Percentiles rank a stretch among this genome's conserved stretches.
Evolutionary conservation across 2,113 vertebrate genomes (phyloP).

Genomic region (Phycodurus eques): DNA sequence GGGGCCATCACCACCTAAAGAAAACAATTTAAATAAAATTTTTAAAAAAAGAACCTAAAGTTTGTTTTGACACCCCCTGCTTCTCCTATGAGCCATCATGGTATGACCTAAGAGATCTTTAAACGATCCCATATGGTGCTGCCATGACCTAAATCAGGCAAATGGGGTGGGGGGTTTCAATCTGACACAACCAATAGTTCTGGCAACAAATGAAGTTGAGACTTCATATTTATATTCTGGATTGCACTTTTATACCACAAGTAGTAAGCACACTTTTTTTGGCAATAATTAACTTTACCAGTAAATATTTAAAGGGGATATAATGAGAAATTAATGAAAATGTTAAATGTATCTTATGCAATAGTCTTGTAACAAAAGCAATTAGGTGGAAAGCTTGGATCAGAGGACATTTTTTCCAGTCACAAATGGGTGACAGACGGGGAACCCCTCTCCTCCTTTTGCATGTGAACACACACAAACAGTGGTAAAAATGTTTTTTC

Average conservation of each 20-base stretch:
- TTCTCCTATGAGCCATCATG: constrained; percentile 33
- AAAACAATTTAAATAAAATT: not conserved
- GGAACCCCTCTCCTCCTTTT: not conserved
- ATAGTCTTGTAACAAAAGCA: constrained; percentile 19
- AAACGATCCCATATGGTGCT: constrained; percentile 65
- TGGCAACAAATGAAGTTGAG: constrained; percentile 40
- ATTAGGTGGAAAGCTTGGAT: constrained; percentile 29
- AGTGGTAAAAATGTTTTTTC: constrained; percentile 30
- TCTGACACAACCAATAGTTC: constrained; percentile 33
- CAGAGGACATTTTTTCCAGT: constrained; percentile 36
- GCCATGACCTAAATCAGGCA: constrained; percentile 25
- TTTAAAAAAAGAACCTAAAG: constrained; percentile 10
- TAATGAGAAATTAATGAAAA: constrained; percentile 40
- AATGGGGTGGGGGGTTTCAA: constrained; percentile 9
- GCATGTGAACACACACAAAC: constrained; percentile 13
- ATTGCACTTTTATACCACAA: constrained; percentile 56
- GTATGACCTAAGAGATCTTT: constrained; percentile 38
- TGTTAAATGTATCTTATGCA: constrained; percentile 26
- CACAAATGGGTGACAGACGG: constrained; percentile 51
- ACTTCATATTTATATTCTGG: constrained; percentile 51
- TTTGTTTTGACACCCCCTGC: not conserved
- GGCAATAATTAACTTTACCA: constrained; percentile 50
- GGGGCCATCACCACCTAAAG: constrained; percentile 96
- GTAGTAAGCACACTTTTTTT: constrained; percentile 39
- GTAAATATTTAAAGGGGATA: constrained; percentile 50